Evolutionary conservation across 2,797 vertebrate genomes (phyloP), one percentile per base, ranked within the genome.

Genomic region (Phoxinus dragarum): DNA sequence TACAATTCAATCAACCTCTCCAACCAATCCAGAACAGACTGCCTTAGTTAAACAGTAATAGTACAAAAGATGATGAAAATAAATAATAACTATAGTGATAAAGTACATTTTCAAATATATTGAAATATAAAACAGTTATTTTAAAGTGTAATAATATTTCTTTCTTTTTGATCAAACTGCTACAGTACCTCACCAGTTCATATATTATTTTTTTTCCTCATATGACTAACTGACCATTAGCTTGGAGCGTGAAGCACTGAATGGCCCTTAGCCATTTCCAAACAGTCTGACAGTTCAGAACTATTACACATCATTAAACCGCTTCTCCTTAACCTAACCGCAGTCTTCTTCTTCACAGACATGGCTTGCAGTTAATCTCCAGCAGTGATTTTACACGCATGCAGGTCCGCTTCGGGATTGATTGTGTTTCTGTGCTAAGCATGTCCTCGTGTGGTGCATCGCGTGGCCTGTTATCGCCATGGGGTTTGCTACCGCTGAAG

Each of bases 291-390:
- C 61, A 68, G 44, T 42, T 21, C 73, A 56, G 77, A 87, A 49
- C 79, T 44, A 40, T 77, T 49, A 74, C 82, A 88, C 86, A 82
- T 85, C 85, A 82, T 89, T 87, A 82, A 84, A 66, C 87, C 38
- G 38, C 21, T 67, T 79, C 61, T 23, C 34, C 71, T 71, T 85
- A 85, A 86, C 82, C 68, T 69, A 82, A 84, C 86, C 68, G 82
- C 84, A 75, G 71, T 76, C 67, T 16, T 59, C 61, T 78, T 76
- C 61, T 85, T 76, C 61, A 11, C 54, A 54, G 40, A 56, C 80
- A 59, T 84, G 36, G 23, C 61, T 56, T 87, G 77, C 54, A 56
- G 54, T 64, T 80, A 72, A 80, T 77, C 76, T 73, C 44, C 74
- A 77, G 82, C 47, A 69, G n/a, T 56, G 47, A 56, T 56, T 78